phyloP scores from a whole-genome alignment of 2,888 invertebrate genomes.

The Hetaerina titia region DNA sequence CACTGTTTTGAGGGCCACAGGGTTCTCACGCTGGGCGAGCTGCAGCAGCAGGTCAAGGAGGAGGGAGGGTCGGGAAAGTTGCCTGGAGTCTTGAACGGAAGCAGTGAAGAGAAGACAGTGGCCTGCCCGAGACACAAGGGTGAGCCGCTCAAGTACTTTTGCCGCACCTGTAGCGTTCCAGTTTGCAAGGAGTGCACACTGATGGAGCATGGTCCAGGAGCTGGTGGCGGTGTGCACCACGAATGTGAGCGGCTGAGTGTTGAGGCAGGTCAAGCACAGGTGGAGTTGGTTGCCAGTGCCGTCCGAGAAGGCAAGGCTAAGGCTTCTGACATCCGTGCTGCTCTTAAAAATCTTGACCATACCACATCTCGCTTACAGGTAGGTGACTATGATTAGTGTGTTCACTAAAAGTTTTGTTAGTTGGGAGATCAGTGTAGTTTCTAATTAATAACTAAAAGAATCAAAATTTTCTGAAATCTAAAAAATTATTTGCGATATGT shows the following conservation, averaged over 20 bases:
- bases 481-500: too few species aligned
- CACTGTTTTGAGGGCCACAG: slow-evolving; percentile 99
- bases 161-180: slow-evolving; percentile 94
- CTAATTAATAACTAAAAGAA: too few species aligned
- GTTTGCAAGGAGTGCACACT: slow-evolving; percentile 97
- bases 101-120: slow-evolving; percentile 80
- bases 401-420: too few species aligned
- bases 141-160: slow-evolving; percentile 95
- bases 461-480: too few species aligned
- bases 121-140: slow-evolving; percentile 93
- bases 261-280: slow-evolving; percentile 89
- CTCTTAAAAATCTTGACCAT: slow-evolving; percentile 92
- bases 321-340: slow-evolving; percentile 91
- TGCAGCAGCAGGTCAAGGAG: slow-evolving; percentile 84
- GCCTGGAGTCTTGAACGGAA: slow-evolving; percentile 28
- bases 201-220: slow-evolving; percentile 88
- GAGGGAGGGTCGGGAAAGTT: slow-evolving; percentile 77
- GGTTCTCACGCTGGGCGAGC: slow-evolving; percentile 83
- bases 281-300: slow-evolving; percentile 88
- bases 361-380: slow-evolving; percentile 87
- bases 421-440: too few species aligned
- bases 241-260: slow-evolving; percentile 90
- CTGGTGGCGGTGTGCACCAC: slow-evolving; percentile 79
- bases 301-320: slow-evolving; percentile 93
- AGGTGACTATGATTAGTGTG: neutral